Conservation (phyloP, 2,113 vertebrate genomes). For the Lepisosteus oculatus region DNA sequence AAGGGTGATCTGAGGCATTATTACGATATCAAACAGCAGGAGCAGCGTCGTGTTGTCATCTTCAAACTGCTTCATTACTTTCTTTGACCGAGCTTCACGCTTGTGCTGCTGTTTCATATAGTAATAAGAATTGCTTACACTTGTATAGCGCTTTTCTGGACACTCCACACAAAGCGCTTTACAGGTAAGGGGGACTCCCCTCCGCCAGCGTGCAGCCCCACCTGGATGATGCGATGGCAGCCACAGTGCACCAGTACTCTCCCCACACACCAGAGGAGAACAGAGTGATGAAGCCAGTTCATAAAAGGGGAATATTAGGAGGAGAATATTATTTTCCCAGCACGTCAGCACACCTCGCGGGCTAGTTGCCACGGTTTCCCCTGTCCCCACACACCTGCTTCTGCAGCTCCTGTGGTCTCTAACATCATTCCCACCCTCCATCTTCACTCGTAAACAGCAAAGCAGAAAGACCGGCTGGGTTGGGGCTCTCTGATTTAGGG, state of each 20-base stretch:
- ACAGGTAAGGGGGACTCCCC: no score
- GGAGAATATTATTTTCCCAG: conserved; percentile 45
- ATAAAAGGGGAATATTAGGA: background rate
- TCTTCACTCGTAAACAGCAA: conserved; percentile 20
- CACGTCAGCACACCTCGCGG: conserved; percentile 76
- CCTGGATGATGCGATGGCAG: no score
- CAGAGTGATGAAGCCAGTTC: no score
- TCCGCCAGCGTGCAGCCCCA: no score
- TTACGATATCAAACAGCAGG: conserved; percentile 57
- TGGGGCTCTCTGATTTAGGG: no score
- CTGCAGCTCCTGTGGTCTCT: conserved; percentile 68
- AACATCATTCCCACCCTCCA: conserved; percentile 35
- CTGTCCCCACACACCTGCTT: conserved; percentile 61
- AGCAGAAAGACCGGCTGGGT: no score
- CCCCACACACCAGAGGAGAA: no score
- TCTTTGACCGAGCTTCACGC: conserved; percentile 68
- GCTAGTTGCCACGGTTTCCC: conserved; percentile 48
- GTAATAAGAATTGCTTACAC: no score
- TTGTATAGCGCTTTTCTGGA: background rate
- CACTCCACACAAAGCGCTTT: no score
- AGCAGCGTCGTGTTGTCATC: conserved; percentile 95
- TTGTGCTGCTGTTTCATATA: conserved; percentile 67
- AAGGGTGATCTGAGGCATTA: conserved; percentile 38
- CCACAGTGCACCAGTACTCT: no score
- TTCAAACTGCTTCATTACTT: conserved; percentile 82